Conservation (phyloP, 2,888 invertebrate species). For the Hermaeophaga mercurialis region DNA sequence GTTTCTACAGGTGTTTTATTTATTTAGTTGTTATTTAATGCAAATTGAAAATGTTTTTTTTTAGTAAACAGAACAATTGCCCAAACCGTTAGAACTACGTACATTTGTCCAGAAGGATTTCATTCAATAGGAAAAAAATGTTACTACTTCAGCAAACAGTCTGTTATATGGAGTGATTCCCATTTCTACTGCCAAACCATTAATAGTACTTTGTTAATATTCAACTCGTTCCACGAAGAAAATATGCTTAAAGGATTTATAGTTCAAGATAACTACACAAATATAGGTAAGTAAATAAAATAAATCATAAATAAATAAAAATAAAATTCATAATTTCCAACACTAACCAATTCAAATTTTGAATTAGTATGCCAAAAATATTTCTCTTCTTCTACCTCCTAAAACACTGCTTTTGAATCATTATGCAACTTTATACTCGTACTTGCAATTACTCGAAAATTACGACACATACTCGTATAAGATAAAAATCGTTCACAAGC, state of each 20-base stretch:
- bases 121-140: constrained; percentile 46
- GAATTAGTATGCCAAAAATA: too few relatives aligned
- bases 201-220: constrained; percentile 38
- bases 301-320: too few relatives aligned
- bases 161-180: constrained; percentile 47
- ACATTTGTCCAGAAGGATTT: constrained; percentile 45
- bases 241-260: constrained; percentile 32
- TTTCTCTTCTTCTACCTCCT: too few relatives aligned
- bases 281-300: constrained; percentile 27
- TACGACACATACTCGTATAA: too few relatives aligned
- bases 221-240: constrained; percentile 30
- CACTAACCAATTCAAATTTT: too few relatives aligned
- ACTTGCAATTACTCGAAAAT: too few relatives aligned
- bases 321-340: too few relatives aligned
- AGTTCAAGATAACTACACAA: constrained; percentile 13
- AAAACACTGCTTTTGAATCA: too few relatives aligned
- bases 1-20: too few relatives aligned
- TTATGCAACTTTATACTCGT: too few relatives aligned
- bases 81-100: constrained; percentile 33
- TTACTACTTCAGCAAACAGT: constrained; percentile 47
- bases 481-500: too few relatives aligned
- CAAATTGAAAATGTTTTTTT: constrained; percentile 15
- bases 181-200: constrained; percentile 45
- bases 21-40: not conserved
- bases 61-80: constrained; percentile 22